phyloP scores from a whole-genome alignment of 2,113 vertebrate species.

The Ophthalmotilapia sp. region DNA sequence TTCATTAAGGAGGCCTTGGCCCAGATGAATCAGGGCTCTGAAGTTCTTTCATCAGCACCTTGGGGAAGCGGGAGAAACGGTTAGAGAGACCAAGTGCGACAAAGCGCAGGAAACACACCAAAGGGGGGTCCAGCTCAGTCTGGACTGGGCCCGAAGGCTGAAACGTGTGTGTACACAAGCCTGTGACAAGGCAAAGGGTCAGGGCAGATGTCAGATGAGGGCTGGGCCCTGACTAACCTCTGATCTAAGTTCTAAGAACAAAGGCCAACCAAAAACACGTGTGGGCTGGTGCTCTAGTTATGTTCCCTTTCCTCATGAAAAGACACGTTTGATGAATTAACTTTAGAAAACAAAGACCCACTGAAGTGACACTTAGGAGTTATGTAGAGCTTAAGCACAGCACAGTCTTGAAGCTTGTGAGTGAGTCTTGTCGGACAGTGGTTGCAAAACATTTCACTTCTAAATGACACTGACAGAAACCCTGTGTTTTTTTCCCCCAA shows the following conservation, averaged over 20 bases:
- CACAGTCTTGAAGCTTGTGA: not conserved
- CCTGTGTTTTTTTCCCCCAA: not conserved
- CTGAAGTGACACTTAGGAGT: not conserved
- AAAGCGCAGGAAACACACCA: conserved; percentile 21
- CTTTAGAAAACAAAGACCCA: conserved; percentile 13
- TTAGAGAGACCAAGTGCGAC: not conserved
- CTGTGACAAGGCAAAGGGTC: conserved; percentile 9
- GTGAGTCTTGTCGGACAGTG: not conserved
- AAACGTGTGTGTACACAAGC: conserved; percentile 42
- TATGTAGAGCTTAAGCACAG: not conserved
- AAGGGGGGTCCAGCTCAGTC: not conserved
- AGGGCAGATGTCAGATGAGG: conserved; percentile 22
- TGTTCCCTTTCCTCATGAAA: not conserved
- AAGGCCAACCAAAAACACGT: conserved; percentile 52
- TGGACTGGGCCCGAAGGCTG: not conserved
- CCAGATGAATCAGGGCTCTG: conserved; percentile 42
- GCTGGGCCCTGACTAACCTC: conserved; percentile 9
- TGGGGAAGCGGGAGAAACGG: not conserved
- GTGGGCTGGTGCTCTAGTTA: not conserved
- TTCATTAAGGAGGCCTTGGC: conserved; percentile 27
- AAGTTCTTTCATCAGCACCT: conserved; percentile 41
- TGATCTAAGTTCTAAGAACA: conserved; percentile 35
- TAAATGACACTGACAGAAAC: not conserved
- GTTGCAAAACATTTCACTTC: not conserved
- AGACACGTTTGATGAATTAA: conserved; percentile 17